Evolutionary conservation across 2,888 invertebrate species (phyloP).

Genomic region (Drosophila mettleri): DNA sequence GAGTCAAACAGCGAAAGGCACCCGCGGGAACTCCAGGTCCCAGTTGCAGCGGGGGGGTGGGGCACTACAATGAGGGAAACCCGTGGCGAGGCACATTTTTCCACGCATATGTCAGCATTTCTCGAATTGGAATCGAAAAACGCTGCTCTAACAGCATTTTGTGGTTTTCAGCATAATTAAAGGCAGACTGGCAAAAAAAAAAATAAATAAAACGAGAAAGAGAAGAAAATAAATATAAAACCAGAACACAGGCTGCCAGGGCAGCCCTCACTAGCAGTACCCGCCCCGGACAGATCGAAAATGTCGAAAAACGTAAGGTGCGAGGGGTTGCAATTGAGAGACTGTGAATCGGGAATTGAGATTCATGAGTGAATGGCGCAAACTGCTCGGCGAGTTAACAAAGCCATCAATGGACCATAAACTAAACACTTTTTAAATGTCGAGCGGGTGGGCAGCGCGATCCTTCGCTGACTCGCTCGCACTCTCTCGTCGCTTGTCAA

Average conservation of each 20-base stretch:
- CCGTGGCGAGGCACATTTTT: conserved; percentile 70
- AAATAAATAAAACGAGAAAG: not conserved
- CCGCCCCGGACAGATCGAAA: conserved; percentile 82
- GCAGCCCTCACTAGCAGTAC: conserved; percentile 36
- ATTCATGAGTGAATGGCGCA: conserved; percentile 55
- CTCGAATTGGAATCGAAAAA: conserved; percentile 73
- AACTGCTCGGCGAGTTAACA: conserved; percentile 82
- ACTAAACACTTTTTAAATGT: conserved; percentile 84
- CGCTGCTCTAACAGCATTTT: conserved; percentile 81
- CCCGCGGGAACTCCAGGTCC: conserved; percentile 64
- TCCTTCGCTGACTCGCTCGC: conserved; percentile 14
- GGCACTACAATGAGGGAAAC: conserved; percentile 34
- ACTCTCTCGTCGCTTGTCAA: conserved; percentile 31
- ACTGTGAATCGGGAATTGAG: conserved; percentile 43
- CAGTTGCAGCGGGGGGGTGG: conserved; percentile 13
- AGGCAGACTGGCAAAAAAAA: conserved; percentile 65
- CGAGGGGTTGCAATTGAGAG: conserved; percentile 58
- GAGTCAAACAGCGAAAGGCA: conserved; percentile 78
- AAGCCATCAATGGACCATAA: conserved; percentile 84
- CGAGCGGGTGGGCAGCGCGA: conserved; percentile 46
- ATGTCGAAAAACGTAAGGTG: conserved; percentile 84
- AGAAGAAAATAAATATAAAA: not conserved
- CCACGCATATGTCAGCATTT: conserved; percentile 84
- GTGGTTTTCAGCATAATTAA: conserved; percentile 82
- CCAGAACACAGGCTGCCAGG: not conserved